These are phyloP conservation scores for Pocillopora verrucosa DNA, from an alignment of 64 coral and sea anemone genomes.

Conservation along the genomic window DNA sequence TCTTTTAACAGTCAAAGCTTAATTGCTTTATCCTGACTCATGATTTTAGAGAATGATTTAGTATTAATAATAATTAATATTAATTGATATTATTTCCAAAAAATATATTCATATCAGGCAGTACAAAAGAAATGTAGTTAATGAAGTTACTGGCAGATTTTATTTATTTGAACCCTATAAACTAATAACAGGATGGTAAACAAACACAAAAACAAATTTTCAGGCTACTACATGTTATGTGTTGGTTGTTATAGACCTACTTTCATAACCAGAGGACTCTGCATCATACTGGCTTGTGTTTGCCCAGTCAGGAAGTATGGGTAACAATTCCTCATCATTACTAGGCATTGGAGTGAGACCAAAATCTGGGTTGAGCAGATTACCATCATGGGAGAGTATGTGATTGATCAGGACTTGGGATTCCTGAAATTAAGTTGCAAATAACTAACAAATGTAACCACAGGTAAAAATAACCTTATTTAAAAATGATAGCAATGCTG, in stretches of 20 bases:
- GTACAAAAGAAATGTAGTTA: too few species aligned
- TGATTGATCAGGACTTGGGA: neutral
- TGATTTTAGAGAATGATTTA: too few species aligned
- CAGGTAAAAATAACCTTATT: neutral
- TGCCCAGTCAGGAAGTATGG: neutral
- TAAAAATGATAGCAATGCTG: neutral
- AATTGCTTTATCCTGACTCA: too few species aligned
- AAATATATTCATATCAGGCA: too few species aligned
- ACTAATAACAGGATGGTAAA: too few species aligned
- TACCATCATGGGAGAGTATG: neutral
- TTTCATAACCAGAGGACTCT: neutral
- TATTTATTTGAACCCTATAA: too few species aligned
- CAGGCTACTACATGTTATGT: too few species aligned
- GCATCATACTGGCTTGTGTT: neutral
- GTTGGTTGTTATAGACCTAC: neutral
- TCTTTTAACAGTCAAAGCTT: too few species aligned
- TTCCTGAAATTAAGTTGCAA: neutral
- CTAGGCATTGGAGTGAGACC: neutral
- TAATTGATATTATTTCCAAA: too few species aligned
- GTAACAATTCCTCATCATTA: neutral
- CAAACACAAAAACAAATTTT: too few species aligned
- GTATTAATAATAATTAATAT: too few species aligned
- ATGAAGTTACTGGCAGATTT: too few species aligned
- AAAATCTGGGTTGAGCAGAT: neutral
- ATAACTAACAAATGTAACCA: neutral